Evolutionary conservation across 1,140 invertebrate species (phyloP), one percentile per base, ranked within the genome.

Genomic region (Drosophila tsacasi): DNA sequence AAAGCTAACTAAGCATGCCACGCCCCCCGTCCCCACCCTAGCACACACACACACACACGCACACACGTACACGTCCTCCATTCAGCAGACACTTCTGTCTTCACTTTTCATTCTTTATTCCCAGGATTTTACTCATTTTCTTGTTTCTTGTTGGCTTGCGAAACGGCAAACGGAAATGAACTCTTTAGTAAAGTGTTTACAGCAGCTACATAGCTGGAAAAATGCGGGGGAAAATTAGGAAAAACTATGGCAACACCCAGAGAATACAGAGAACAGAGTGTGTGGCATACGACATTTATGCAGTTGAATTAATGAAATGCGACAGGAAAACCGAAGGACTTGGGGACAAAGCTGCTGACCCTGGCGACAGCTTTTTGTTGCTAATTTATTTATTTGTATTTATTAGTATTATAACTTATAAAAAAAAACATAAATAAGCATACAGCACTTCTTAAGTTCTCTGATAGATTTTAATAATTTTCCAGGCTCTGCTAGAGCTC

Each of bases 131-230:
- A 27, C 66, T 30, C 52, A 40, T 23, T 76, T 78, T 60, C 19
- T 40, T 46, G 12, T 40, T 50, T 68, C 40, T 54, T 4, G 3
- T 62, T 61, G 71, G 67, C 71, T 66, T 57, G 60, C 61, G 54
- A 71, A 78, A 71, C 66, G 57, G 69, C 78, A 86, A 86, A 63
- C 83, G 79, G 83, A 86, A 86, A 86, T 86, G 79, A 81, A 86
- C 82, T 81, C 78, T 81, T 81, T 81, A 81, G 83, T 55, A 72
- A 66, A 74, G 77, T 72, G 62, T 72, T 80, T 80, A 80, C 78
- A 80, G 68, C 61, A 57, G 76, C 61, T 71, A 46, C 44, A 46
- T 23, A 55, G 66, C 63, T 67, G 52, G 60, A 42, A 68, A 46
- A 39, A 25, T n/a, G 66, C 19, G 47, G 39, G 15, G 50, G 25